Evolutionary conservation across 92 coral and sea anemone species (phyloP).

Genomic region (Paragorgia papillata): DNA sequence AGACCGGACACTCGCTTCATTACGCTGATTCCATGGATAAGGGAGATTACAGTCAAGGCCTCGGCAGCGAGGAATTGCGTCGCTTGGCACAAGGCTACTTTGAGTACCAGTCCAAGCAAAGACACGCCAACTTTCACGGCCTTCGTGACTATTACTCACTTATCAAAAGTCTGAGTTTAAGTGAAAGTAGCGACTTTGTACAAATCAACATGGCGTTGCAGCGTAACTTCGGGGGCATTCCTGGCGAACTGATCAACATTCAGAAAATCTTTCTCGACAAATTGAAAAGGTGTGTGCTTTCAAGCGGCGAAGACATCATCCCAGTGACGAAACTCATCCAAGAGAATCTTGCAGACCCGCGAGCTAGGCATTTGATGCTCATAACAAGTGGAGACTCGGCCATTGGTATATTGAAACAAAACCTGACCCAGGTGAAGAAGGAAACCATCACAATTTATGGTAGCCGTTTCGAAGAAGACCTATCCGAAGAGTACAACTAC

Average conservation of each 20-base stretch:
- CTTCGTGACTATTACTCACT: conserved; percentile 96
- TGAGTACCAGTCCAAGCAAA: conserved; percentile 71
- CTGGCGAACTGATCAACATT: conserved; percentile 63
- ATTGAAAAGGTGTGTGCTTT: conserved; percentile 42
- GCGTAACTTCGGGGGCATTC: conserved; percentile 93
- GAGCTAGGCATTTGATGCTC: conserved; percentile 92
- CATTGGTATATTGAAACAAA: conserved; percentile 86
- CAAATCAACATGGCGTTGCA: conserved; percentile 74
- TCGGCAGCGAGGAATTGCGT: conserved; percentile 55
- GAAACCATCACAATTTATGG: conserved; percentile 96
- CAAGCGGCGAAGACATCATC: conserved; percentile 47
- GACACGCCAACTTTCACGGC: conserved; percentile 85
- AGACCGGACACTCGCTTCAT: conserved; percentile 88
- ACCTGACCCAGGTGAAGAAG: conserved; percentile 68
- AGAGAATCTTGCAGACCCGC: conserved; percentile 78
- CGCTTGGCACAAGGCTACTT: conserved; percentile 84
- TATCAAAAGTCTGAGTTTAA: conserved; percentile 78
- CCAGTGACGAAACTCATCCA: conserved; percentile 70
- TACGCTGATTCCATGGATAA: conserved; percentile 41
- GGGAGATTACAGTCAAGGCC: conserved; percentile 13
- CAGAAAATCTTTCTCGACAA: conserved; percentile 71
- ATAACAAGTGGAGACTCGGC: conserved; percentile 96
- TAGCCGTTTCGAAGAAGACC: conserved; percentile 93
- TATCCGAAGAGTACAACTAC: conserved; percentile 90
- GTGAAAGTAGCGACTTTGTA: conserved; percentile 49